Evolutionary conservation across 2,797 vertebrate species (phyloP).

Genomic region (Alca torda): DNA sequence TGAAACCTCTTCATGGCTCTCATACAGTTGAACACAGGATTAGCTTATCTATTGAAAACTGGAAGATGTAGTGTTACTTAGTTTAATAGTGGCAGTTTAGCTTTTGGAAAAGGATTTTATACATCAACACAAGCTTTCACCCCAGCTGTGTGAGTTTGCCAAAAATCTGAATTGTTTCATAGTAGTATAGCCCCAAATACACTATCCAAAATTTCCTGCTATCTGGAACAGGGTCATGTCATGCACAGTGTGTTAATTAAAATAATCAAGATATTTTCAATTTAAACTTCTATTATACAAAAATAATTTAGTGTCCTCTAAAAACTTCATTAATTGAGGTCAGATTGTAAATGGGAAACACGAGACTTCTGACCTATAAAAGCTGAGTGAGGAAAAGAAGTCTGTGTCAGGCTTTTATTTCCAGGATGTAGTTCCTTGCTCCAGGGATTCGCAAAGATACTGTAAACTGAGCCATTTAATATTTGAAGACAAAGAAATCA

Average conservation of each 20-base stretch:
- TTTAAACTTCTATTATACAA: slow-evolving; percentile 55
- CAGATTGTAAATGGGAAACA: not conserved
- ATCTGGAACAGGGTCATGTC: slow-evolving; percentile 45
- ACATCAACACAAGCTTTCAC: not conserved
- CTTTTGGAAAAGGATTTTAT: not conserved
- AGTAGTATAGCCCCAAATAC: not conserved
- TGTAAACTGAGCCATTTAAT: not conserved
- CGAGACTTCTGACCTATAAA: slow-evolving; percentile 37
- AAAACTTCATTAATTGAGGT: slow-evolving; percentile 50
- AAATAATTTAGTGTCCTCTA: slow-evolving; percentile 45
- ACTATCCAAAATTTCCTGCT: slow-evolving; percentile 9
- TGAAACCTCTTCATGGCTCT: not conserved
- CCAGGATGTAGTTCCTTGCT: not conserved
- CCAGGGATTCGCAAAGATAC: not conserved
- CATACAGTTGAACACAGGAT: not conserved
- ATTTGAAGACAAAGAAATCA: not conserved
- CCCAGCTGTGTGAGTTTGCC: not conserved
- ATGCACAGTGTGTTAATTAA: slow-evolving; percentile 44
- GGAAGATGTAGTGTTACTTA: not conserved
- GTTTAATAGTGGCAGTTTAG: not conserved
- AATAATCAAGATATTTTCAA: slow-evolving; percentile 30
- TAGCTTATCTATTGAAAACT: not conserved
- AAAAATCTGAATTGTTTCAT: not conserved
- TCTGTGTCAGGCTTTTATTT: not conserved
- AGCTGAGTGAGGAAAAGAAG: not conserved